Base-by-base conservation (phyloP, 2,797 vertebrate genomes). In the Etheostoma perlongum region DNA sequence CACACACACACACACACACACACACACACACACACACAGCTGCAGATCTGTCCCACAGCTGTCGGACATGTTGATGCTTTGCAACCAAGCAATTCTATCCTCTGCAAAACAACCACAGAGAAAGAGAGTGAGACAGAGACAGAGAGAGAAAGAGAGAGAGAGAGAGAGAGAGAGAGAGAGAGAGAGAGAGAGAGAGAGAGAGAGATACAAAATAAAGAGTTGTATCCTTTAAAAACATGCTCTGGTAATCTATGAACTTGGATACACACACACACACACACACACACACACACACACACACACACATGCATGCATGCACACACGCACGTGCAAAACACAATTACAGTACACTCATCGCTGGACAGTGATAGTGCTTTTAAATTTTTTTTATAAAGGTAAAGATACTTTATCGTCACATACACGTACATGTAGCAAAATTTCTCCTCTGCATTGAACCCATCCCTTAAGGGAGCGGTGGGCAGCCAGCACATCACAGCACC, bases 41-140 rank as follows among this genome's bases (percentile, higher is more conserved):
- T 85, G 81, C 78, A 85, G 89, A 92, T 96, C 94, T 96, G 93
- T 93, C 90, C 83, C 92, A 88, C 94, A 94, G 93, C 93, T 94
- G 94, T 92, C 73, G 69, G 86, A 87, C 89, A 88, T 89, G 89
- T 91, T 90, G 85, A 88, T 86, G 79, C 77, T 81, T 80, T 85
- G 70, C 79, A 83, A 74, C 76, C 67, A 30, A 80, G 76, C 63
- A 19, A 72, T 77, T 82, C 76, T 61, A 79, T 78, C 74, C 65
- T 53, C 72, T 76, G 78, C 60, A 85, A 85, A 89, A 91, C 87
- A 90, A 86, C 61, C 58, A 62, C 57, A 73, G 33, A 70, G 25
- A 73, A 30, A 69, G 11, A 44, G 21, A 27, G 40, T 62, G 11
- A 49, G 23, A 75, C 27, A 40, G 33, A 27, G 10, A 58, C 15